Percentiles rank a stretch among this genome's conserved stretches.
phyloP scores from a whole-genome alignment of 1,140 invertebrate genomes.

The Cecropterus lyciades region DNA sequence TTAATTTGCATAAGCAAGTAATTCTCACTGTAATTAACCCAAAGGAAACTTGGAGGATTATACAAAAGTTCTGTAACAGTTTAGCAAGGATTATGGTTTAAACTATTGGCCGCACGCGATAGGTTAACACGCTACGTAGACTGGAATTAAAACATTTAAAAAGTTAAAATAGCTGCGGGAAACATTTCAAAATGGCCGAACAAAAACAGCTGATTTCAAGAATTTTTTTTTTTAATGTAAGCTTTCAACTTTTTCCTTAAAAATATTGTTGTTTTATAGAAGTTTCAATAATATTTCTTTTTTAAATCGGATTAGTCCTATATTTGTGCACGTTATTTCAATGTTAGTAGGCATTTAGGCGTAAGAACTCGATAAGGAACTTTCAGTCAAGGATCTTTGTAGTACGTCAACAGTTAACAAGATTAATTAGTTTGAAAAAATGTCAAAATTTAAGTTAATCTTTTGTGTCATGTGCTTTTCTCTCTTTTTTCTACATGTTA shows the following conservation, averaged over 20 bases:
- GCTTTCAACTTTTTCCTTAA: background rate
- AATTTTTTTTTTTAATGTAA: conserved; percentile 1
- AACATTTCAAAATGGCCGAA: conserved; percentile 24
- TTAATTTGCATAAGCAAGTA: conserved; percentile 21
- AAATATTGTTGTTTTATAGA: too few species aligned
- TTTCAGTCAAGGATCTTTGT: too few species aligned
- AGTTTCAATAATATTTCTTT: too few species aligned
- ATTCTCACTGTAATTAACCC: conserved; percentile 24
- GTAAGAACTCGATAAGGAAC: too few species aligned
- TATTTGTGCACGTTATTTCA: too few species aligned
- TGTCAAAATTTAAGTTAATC: too few species aligned
- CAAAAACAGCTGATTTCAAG: conserved; percentile 2
- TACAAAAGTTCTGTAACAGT: conserved; percentile 31
- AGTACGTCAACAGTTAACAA: too few species aligned
- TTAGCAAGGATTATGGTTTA: conserved; percentile 31
- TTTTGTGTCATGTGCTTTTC: too few species aligned
- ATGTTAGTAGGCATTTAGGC: too few species aligned
- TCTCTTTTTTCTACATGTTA: too few species aligned
- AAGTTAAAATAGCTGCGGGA: conserved; percentile 21
- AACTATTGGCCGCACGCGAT: conserved; percentile 35
- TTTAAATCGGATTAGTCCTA: too few species aligned
- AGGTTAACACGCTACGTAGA: conserved; percentile 28
- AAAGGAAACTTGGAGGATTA: conserved; percentile 30
- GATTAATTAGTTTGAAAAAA: too few species aligned
- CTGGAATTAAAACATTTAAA: conserved; percentile 35